Conservation (phyloP, 92 coral and sea anemone genomes). For the Parazoanthus atlanticus region DNA sequence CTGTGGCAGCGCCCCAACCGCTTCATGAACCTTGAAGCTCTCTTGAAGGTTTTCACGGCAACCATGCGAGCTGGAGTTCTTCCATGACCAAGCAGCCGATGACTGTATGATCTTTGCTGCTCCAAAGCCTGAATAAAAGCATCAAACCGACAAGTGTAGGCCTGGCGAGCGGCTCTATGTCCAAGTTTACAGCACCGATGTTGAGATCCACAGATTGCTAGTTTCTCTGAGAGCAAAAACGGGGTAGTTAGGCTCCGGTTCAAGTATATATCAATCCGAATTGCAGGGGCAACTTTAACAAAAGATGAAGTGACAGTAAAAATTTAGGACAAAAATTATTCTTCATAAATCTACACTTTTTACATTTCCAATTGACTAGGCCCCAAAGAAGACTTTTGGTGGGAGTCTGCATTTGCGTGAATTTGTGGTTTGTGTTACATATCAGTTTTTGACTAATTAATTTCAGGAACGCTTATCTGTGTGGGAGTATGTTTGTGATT, state of each 20-base stretch:
- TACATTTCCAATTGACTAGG: constrained; percentile 18
- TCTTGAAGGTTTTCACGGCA: constrained; percentile 33
- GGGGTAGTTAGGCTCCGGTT: not conserved
- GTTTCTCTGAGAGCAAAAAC: constrained; percentile 4
- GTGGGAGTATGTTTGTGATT: constrained; percentile 33
- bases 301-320: constrained; percentile 1
- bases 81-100: not conserved
- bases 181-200: constrained; percentile 37
- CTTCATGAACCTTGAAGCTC: constrained; percentile 17
- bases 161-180: constrained; percentile 10
- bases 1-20: constrained; percentile 40
- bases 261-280: not conserved
- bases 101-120: constrained; percentile 31
- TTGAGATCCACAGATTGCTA: constrained; percentile 3
- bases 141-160: constrained; percentile 34
- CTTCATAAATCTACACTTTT: not conserved
- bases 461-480: not conserved
- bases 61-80: constrained; percentile 30
- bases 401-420: not conserved
- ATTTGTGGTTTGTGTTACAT: not conserved
- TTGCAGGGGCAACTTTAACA: not conserved
- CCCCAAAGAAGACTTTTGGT: not conserved
- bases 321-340: not conserved
- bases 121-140: constrained; percentile 38
- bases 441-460: not conserved